A percentile compares a stretch with the other conserved stretches of the same genome.
Evolutionary conservation across 2,797 vertebrate species (phyloP).

Genomic region (Myotis findleyi): DNA sequence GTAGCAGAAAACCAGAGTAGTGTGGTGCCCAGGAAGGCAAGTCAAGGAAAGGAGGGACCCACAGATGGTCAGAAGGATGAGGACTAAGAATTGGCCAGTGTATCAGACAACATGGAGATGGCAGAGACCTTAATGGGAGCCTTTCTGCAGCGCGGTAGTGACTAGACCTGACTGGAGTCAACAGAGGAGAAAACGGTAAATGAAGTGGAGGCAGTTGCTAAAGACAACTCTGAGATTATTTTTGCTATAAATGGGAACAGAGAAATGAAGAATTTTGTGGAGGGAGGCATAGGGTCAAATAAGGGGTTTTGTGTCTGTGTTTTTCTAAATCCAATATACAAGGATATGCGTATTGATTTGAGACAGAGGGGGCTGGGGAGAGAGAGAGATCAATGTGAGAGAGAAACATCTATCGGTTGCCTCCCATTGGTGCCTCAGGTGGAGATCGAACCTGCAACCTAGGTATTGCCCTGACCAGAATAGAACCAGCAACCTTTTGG

Average conservation of each 20-base stretch:
- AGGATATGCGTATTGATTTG: background rate
- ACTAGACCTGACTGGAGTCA: background rate
- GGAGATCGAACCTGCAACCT: background rate
- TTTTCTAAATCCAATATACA: background rate
- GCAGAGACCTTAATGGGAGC: background rate
- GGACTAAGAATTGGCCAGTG: background rate
- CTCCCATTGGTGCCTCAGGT: background rate
- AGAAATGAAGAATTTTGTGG: background rate
- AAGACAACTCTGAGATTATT: background rate
- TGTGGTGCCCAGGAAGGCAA: background rate
- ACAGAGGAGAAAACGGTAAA: background rate
- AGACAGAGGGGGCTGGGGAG: background rate
- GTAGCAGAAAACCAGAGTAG: background rate
- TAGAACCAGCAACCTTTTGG: background rate
- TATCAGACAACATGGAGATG: background rate
- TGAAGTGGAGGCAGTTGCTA: rapidly evolving
- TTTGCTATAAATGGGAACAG: background rate
- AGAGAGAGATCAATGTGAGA: background rate
- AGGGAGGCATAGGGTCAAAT: background rate
- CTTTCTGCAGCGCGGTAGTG: rapidly evolving
- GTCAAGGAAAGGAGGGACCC: background rate
- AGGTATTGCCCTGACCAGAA: background rate
- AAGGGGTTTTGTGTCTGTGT: background rate
- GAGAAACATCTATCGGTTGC: background rate
- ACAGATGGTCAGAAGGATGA: background rate